phyloP scores from a whole-genome alignment of 2,888 invertebrate genomes.

The Germaria angustata region DNA sequence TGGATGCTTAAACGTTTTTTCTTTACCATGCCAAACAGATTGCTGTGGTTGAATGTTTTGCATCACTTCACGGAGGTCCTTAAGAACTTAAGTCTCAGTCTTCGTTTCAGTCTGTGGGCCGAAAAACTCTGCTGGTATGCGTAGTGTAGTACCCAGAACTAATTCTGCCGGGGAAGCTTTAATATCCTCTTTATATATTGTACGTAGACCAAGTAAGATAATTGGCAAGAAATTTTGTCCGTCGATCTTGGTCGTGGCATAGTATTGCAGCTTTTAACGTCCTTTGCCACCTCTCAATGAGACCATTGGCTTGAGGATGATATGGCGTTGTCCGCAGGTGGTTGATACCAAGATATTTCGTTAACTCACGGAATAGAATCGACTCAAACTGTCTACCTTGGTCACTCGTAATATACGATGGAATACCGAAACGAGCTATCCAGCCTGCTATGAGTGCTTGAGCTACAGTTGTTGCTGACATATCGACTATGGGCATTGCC shows the following conservation, averaged over 20 bases:
- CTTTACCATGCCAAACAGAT: not conserved
- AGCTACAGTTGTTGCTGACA: slow-evolving; percentile 47
- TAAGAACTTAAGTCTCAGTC: slow-evolving; percentile 4
- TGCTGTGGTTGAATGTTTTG: slow-evolving; percentile 31
- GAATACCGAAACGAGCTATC: slow-evolving; percentile 50
- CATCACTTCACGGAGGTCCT: not conserved
- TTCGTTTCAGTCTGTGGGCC: not conserved
- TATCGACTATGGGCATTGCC: slow-evolving; percentile 46
- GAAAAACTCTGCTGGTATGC: no score
- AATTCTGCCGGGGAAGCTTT: no score
- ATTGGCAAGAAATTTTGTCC: not conserved
- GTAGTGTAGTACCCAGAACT: no score
- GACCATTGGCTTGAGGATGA: slow-evolving; percentile 27
- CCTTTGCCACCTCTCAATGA: slow-evolving; percentile 37
- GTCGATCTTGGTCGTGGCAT: no score
- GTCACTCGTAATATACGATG: slow-evolving; percentile 34
- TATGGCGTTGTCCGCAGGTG: slow-evolving; percentile 42
- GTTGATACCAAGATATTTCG: slow-evolving; percentile 31
- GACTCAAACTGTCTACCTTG: slow-evolving; percentile 58
- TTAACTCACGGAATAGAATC: slow-evolving; percentile 46
- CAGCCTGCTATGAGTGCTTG: slow-evolving; percentile 31
- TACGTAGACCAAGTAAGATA: no score
- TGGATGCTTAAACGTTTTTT: not conserved
- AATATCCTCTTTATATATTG: no score
- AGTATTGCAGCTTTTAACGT: no score